Base-by-base conservation (phyloP, 2,888 invertebrate genomes). In the Synanthedon myopaeformis region DNA sequence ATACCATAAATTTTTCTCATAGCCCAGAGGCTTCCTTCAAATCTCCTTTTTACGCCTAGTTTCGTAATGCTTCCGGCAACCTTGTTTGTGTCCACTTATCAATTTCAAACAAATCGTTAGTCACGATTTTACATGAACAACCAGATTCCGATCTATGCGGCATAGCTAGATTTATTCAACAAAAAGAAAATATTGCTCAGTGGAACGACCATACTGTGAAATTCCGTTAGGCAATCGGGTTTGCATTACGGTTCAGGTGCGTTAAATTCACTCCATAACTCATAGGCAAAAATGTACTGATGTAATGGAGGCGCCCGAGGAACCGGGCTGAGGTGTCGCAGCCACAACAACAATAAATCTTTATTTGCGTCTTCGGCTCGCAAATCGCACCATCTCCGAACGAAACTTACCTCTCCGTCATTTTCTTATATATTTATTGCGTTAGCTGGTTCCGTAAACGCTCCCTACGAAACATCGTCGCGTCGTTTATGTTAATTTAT, bases 401-500 rank as follows among this genome's bases (percentile, higher is more conserved):
- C 63, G 64, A 70, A 68, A 72, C 65, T 66, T 65, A 66, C 63
- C 59, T 60, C 60, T 59, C 59, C 62, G 65, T 74, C 71, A 74
- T 77, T 56, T 77, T 70, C 69, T 73, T 66, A 68, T 65, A 72
- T 76, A 81, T 79, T 81, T 79, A 80, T 77, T 73, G 67, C 75
- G 61, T 68, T 69, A 65, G 64, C 63, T 67, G 65, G 69, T 72
- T 67, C 70, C 66, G 65, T 67, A 68, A 74, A 68, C 59, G 67
- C 67, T 73, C 62, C 66, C 52, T 45, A 56, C 59, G 63, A 70
- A 72, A 66, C 62, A 63, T 70, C 70, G 69, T 67, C 69, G 69
- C 67, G 69, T 67, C 73, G 66, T 67, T 78, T 81, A 80, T 80
- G 77, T 74, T 80, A 82, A 84, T 83, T 78, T 82, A 84, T 82